Conservation (phyloP, 2,113 vertebrate species). For the Lipophrys pholis region DNA sequence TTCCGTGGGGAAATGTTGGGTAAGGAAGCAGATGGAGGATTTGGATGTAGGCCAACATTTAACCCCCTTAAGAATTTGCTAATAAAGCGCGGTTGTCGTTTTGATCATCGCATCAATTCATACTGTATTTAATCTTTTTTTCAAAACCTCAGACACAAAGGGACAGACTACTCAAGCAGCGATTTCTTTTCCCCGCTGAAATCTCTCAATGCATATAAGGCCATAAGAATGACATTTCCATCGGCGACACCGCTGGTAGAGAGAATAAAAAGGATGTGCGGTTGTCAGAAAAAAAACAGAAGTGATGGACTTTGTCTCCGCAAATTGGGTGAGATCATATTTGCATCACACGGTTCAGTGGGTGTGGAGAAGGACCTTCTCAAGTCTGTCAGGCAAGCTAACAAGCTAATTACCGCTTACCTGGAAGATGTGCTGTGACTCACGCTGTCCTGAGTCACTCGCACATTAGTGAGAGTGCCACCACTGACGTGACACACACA, state of each 20-base stretch:
- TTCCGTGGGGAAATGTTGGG: too few relatives aligned
- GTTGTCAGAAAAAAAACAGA: constrained; percentile 8
- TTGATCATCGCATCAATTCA: too few relatives aligned
- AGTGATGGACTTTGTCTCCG: constrained; percentile 13
- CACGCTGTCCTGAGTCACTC: constrained; percentile 48
- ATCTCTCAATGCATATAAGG: background rate
- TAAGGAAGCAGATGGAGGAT: too few relatives aligned
- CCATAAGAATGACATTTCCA: constrained; percentile 1
- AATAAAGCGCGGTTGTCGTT: too few relatives aligned
- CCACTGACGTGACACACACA: background rate
- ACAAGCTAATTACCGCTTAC: constrained; percentile 61
- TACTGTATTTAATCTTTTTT: too few relatives aligned
- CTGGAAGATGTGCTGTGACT: constrained; percentile 61
- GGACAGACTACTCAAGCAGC: background rate
- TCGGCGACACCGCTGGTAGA: background rate
- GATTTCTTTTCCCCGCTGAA: background rate
- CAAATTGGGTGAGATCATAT: constrained; percentile 33
- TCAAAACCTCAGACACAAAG: too few relatives aligned
- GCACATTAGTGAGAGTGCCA: constrained; percentile 5
- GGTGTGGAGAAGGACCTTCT: constrained; percentile 22
- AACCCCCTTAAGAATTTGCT: too few relatives aligned
- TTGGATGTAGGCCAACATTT: too few relatives aligned
- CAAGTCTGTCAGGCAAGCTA: constrained; percentile 38
- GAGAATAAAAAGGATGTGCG: background rate
- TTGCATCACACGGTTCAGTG: constrained; percentile 48